These are phyloP conservation scores for Coregonus clupeaformis DNA, from an alignment of 2,113 vertebrate genomes.

Conservation along the genomic window DNA sequence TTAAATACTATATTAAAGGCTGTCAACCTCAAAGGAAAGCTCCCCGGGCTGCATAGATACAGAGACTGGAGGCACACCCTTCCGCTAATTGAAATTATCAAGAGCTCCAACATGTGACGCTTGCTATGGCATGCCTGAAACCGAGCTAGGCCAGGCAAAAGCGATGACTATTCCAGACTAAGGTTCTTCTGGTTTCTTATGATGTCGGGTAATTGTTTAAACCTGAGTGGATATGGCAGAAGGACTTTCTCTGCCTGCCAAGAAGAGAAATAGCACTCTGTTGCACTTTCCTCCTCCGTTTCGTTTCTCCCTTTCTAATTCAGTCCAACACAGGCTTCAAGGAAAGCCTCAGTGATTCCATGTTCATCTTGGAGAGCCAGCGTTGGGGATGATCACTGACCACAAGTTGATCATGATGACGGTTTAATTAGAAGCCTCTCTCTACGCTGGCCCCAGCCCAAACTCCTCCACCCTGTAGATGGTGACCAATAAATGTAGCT, in stretches of 20 bases:
- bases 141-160: constrained; percentile 21
- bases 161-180: constrained; percentile 57
- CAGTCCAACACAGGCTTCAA: constrained; percentile 62
- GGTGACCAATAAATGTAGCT: constrained; percentile 80
- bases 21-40: constrained; percentile 68
- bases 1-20: constrained; percentile 72
- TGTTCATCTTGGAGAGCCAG: constrained; percentile 71
- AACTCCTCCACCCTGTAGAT: constrained; percentile 81
- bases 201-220: constrained; percentile 78
- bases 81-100: constrained; percentile 74
- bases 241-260: constrained; percentile 58
- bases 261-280: constrained; percentile 30
- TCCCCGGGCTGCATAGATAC: constrained; percentile 61
- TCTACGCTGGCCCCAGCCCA: constrained; percentile 70
- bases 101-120: constrained; percentile 67
- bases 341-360: constrained; percentile 70
- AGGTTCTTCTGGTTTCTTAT: constrained; percentile 63
- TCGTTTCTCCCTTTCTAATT: constrained; percentile 69
- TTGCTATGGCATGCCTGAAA: constrained; percentile 55
- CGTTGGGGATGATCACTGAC: constrained; percentile 73
- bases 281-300: constrained; percentile 61
- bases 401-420: constrained; percentile 81
- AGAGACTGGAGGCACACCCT: constrained; percentile 68
- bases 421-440: constrained; percentile 83
- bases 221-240: constrained; percentile 75